Base-by-base conservation (phyloP, 2,888 invertebrate species). In the Axea sp. region DNA sequence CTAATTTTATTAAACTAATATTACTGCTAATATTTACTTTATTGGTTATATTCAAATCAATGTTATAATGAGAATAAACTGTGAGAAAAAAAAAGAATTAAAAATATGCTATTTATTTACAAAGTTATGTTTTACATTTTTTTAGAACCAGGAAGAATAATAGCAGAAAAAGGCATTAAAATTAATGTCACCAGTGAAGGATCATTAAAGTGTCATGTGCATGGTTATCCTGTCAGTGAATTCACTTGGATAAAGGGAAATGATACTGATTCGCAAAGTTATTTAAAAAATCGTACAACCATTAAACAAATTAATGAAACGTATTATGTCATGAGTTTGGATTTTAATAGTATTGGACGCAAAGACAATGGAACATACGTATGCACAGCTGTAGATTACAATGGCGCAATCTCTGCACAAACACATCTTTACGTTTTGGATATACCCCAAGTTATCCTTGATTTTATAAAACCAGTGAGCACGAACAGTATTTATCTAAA, bases 401-500 rank as follows among this genome's bases (percentile, higher is more conserved):
- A 49, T 26, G 77, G 88, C 87, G 57, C 85, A 87, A 28, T 91
- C 87, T 86, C 88, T 49, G 86, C 88, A 1, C 81, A 84, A 14
- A 87, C 90, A 1, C 88, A 89, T 22, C 83, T 94, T 0, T 88
- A 91, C 28, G 92, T 95, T 0, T 89, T 92, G 77, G 93, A 93
- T 77, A 90, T 90, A 62, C 95, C 96, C 0, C 91, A 91, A 83
- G 90, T 95, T 0, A 90, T 88, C 43, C 91, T 95, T 74, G 92
- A 93, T 79, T 91, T 91, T 65, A 91, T 93, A 0, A 93, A 93
- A 84, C 91, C 94, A 0, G 93, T 96, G 9, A 94, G 93, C 49
- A 91, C 92, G 0, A 90, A 91, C 3, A 92, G 93, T 84, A 91
- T 96, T 35, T 96, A 91, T 85, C 84, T 96, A 0, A 95, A 95